These are phyloP conservation scores for Bhutanitis thaidina DNA, from an alignment of 2,888 invertebrate species.

Conservation along the genomic window DNA sequence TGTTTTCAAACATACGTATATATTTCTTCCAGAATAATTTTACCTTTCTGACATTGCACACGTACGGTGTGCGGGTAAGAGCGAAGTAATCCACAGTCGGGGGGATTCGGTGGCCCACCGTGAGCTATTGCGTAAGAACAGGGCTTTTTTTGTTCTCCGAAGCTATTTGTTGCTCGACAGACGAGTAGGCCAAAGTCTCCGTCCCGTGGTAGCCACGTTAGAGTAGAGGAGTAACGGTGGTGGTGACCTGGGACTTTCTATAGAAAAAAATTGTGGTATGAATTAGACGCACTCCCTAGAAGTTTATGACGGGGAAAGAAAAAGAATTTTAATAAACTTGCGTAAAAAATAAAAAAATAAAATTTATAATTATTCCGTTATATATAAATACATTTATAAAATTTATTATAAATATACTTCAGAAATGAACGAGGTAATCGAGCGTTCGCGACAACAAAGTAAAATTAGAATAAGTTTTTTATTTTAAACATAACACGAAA, in stretches of 20 bases:
- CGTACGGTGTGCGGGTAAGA: slow-evolving; percentile 36
- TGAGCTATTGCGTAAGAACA: slow-evolving; percentile 43
- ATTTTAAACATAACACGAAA: too few species aligned
- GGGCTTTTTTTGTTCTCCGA: slow-evolving; percentile 55
- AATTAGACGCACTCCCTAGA: neutral
- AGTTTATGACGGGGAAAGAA: too few species aligned
- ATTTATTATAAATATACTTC: too few species aligned
- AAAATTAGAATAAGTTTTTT: too few species aligned
- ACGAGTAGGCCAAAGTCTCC: slow-evolving; percentile 48
- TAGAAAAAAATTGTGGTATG: neutral
- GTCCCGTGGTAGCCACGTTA: slow-evolving; percentile 51
- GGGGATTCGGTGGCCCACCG: slow-evolving; percentile 47
- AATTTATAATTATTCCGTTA: too few species aligned
- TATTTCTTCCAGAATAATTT: too few species aligned
- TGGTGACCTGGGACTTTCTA: slow-evolving; percentile 49
- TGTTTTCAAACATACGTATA: too few species aligned
- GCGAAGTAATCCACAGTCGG: slow-evolving; percentile 41
- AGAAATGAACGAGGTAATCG: too few species aligned
- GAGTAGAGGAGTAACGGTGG: slow-evolving; percentile 48
- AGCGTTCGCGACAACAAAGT: too few species aligned
- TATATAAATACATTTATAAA: too few species aligned
- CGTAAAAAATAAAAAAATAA: too few species aligned
- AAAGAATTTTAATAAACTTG: too few species aligned
- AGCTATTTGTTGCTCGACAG: slow-evolving; percentile 54
- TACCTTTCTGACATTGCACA: slow-evolving; percentile 54